Percentiles rank a stretch among this genome's conserved stretches.
Conservation (phyloP, 2,113 vertebrate genomes). For the Phalacrocorax carbo region DNA sequence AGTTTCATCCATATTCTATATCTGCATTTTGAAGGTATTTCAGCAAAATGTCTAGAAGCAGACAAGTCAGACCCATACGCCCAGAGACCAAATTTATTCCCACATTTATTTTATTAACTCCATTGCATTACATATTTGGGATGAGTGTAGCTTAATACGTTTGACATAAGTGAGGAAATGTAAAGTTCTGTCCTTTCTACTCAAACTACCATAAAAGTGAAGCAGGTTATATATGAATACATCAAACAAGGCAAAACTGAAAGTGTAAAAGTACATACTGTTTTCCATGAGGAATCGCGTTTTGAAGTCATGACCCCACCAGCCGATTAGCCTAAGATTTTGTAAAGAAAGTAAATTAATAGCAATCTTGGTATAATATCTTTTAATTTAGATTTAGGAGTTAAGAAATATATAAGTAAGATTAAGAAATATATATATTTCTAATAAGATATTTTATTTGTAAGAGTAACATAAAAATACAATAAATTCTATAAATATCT, state of each 20-base stretch:
- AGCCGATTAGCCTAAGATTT: conserved; percentile 82
- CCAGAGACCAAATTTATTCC: background rate
- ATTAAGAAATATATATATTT: background rate
- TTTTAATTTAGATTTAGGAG: background rate
- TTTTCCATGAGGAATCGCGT: conserved; percentile 92
- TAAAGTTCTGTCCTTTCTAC: background rate
- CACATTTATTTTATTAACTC: background rate
- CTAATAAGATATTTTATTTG: background rate
- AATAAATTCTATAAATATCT: background rate
- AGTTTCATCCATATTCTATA: background rate
- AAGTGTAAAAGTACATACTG: conserved; percentile 72
- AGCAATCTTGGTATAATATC: background rate
- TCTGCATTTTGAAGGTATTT: conserved; percentile 7
- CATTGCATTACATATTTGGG: background rate
- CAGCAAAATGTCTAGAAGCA: background rate
- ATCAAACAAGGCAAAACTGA: background rate
- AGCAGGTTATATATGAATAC: background rate
- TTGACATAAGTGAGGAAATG: background rate
- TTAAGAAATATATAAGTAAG: background rate
- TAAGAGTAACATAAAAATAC: background rate
- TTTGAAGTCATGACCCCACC: conserved; percentile 91
- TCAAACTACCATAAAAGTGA: background rate
- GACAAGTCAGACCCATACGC: background rate
- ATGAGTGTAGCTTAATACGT: background rate
- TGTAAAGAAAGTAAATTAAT: background rate